Percentiles rank a stretch among this genome's conserved stretches.
Evolutionary conservation across 2,888 invertebrate species (phyloP).

Genomic region (Agriopis marginaria): DNA sequence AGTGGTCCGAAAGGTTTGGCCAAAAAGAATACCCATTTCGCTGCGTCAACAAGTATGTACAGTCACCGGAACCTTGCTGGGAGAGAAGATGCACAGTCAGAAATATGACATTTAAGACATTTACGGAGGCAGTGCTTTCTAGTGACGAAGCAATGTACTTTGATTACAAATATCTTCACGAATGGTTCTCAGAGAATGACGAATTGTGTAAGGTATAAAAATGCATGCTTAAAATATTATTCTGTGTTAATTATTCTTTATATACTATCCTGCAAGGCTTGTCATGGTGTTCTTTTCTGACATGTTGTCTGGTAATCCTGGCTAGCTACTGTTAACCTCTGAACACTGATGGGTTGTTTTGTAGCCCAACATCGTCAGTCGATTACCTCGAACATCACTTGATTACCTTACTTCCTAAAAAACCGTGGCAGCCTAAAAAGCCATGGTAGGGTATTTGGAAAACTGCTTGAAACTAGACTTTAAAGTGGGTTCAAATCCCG

Average conservation of each 20-base stretch:
- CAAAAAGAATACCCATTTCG: constrained; percentile 87
- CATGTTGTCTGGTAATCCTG: too few relatives aligned
- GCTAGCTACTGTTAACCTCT: too few relatives aligned
- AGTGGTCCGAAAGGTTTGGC: constrained; percentile 87
- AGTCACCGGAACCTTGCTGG: constrained; percentile 90
- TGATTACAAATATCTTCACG: constrained; percentile 93
- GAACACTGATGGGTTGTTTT: too few relatives aligned
- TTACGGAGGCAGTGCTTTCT: constrained; percentile 76
- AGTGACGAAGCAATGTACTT: constrained; percentile 91
- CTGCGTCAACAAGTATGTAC: constrained; percentile 68
- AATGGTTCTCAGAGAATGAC: constrained; percentile 87
- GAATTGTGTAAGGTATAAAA: constrained; percentile 85
- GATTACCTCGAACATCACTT: too few relatives aligned
- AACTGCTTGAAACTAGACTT: too few relatives aligned
- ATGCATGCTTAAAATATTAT: background rate
- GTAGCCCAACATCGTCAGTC: too few relatives aligned
- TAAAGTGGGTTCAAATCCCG: too few relatives aligned
- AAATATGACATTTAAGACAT: constrained; percentile 88
- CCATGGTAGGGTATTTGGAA: too few relatives aligned
- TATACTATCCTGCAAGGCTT: too few relatives aligned
- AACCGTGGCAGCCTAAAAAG: too few relatives aligned
- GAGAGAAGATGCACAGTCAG: constrained; percentile 89
- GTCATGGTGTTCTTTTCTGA: background rate
- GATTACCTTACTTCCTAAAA: too few relatives aligned
- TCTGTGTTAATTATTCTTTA: background rate